Evolutionary conservation across 2,113 vertebrate species (phyloP).

Genomic region (Loxodonta africana): DNA sequence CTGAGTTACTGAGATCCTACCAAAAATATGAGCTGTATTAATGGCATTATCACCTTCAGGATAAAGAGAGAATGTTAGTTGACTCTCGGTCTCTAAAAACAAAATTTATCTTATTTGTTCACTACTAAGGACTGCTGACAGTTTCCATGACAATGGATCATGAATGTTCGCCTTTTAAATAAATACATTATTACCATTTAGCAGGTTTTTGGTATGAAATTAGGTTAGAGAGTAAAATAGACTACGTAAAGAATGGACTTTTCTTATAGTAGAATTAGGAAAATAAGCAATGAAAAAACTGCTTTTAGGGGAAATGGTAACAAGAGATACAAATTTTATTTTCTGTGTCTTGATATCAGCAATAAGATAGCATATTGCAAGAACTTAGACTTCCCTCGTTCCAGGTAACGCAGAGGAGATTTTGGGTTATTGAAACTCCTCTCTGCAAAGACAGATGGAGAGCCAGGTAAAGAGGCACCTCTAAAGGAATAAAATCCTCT

Average conservation of each 20-base stretch:
- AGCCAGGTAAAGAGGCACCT: not conserved
- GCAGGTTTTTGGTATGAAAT: constrained; percentile 25
- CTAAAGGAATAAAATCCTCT: not conserved
- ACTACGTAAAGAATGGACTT: constrained; percentile 8
- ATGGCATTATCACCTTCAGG: not conserved
- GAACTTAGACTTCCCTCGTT: not conserved
- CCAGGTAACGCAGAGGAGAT: not conserved
- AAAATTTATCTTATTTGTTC: not conserved
- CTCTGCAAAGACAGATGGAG: not conserved
- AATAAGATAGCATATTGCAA: not conserved
- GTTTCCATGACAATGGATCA: constrained; percentile 2
- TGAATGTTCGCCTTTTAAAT: not conserved
- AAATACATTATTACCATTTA: not conserved
- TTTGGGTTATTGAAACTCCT: not conserved
- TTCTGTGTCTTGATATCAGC: constrained; percentile 37
- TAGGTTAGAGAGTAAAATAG: constrained; percentile 19
- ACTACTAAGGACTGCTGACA: not conserved
- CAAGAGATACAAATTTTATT: constrained; percentile 4
- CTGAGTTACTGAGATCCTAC: constrained; percentile 50
- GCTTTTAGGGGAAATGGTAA: not conserved
- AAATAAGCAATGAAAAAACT: constrained; percentile 31
- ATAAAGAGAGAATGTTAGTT: not conserved
- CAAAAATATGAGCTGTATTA: not conserved
- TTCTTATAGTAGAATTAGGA: not conserved
- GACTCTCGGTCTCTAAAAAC: constrained; percentile 15